Evolutionary conservation across 2,888 invertebrate species (phyloP).

Genomic region (Cyaniris semiargus): DNA sequence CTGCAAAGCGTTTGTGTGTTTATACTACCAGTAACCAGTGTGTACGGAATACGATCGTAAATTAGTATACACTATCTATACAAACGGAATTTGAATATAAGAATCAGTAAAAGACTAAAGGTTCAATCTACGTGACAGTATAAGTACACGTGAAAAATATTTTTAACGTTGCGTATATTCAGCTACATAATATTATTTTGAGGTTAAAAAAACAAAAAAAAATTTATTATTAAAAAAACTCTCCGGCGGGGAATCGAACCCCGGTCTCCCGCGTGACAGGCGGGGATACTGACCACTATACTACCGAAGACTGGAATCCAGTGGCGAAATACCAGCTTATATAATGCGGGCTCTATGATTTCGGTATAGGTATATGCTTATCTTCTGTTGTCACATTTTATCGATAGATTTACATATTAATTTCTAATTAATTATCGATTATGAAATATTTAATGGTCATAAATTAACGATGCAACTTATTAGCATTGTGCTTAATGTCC

Average conservation of each 20-base stretch:
- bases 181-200: not conserved
- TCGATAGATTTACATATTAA: not conserved
- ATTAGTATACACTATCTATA: no score
- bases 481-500: not conserved
- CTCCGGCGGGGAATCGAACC: constrained; percentile 81
- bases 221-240: no score
- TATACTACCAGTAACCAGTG: not conserved
- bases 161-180: not conserved
- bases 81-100: not conserved
- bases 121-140: not conserved
- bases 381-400: not conserved
- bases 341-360: not conserved
- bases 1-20: not conserved
- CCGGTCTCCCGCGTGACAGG: constrained; percentile 82
- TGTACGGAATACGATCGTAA: not conserved
- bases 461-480: constrained; percentile 12
- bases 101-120: no score
- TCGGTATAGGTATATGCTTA: not conserved
- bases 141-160: not conserved
- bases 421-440: not conserved
- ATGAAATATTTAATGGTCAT: not conserved
- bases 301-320: constrained; percentile 66
- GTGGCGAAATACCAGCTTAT: not conserved
- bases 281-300: constrained; percentile 82
- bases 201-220: not conserved